phyloP scores from a whole-genome alignment of 2,888 invertebrate genomes.

The Papilio gigon region DNA sequence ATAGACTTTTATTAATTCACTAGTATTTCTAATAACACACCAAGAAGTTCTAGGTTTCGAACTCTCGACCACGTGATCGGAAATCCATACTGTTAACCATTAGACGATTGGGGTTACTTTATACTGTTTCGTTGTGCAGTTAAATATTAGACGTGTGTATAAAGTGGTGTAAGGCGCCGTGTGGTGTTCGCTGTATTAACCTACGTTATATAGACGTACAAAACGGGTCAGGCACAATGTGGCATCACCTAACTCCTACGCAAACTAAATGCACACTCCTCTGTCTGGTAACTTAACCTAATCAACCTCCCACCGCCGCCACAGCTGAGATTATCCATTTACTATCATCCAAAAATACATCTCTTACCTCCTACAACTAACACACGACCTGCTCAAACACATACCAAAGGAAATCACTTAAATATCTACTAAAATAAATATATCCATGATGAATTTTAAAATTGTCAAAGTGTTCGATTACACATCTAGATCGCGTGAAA shows the following conservation, averaged over 20 bases:
- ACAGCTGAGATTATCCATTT: conserved; percentile 60
- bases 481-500: conserved; percentile 60
- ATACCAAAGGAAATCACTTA: conserved; percentile 39
- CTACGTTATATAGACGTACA: conserved; percentile 55
- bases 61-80: no score
- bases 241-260: conserved; percentile 60
- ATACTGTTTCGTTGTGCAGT: neutral
- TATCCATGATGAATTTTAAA: conserved; percentile 47
- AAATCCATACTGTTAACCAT: no score
- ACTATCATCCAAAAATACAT: conserved; percentile 44
- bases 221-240: conserved; percentile 74
- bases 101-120: no score
- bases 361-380: conserved; percentile 3
- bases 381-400: neutral
- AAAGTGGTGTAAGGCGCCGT: conserved; percentile 56
- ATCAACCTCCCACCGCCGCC: conserved; percentile 48
- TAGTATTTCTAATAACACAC: no score
- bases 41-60: no score
- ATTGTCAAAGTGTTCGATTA: conserved; percentile 52
- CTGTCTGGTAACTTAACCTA: conserved; percentile 74
- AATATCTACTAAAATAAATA: conserved; percentile 51
- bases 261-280: conserved; percentile 74
- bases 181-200: conserved; percentile 53
- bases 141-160: conserved; percentile 41
- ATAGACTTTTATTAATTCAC: no score